Percentiles rank a stretch among this genome's conserved stretches.
These are phyloP conservation scores for Melanargia galathea DNA, from an alignment of 2,888 invertebrate genomes.

Conservation along the genomic window DNA sequence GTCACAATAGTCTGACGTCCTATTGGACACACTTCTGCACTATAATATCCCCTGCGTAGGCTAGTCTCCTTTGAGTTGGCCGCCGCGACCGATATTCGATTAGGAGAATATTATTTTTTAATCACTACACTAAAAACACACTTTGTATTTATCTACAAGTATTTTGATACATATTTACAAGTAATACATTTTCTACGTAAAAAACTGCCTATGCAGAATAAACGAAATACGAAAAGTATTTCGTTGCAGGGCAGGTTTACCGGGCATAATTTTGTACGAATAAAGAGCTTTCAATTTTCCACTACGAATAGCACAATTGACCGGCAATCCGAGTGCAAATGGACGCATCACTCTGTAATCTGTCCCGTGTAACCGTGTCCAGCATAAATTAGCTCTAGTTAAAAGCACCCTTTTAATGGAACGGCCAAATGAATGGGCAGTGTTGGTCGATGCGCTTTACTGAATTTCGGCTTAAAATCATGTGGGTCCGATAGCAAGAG, in stretches of 20 bases:
- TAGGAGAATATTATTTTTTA: no score
- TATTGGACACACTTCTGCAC: no score
- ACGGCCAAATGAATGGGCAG: slow-evolving; percentile 73
- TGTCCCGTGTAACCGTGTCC: slow-evolving; percentile 71
- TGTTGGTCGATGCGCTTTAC: slow-evolving; percentile 33
- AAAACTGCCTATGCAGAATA: not conserved
- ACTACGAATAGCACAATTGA: slow-evolving; percentile 32
- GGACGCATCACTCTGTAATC: slow-evolving; percentile 75
- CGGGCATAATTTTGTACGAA: slow-evolving; percentile 19
- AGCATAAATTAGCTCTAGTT: slow-evolving; percentile 79
- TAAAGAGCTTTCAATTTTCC: slow-evolving; percentile 31
- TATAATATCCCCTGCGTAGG: no score
- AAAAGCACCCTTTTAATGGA: slow-evolving; percentile 78
- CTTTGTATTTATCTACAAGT: no score
- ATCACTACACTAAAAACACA: no score
- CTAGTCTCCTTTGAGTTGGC: no score
- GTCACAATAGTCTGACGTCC: no score
- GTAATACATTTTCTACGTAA: not conserved
- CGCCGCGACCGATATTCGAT: no score
- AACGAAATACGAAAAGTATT: slow-evolving; percentile 15
- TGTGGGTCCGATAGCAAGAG: slow-evolving; percentile 32
- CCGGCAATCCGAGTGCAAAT: slow-evolving; percentile 44
- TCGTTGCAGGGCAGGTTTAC: no score
- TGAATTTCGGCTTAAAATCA: slow-evolving; percentile 34
- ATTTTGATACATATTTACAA: no score